Evolutionary conservation across 2,888 invertebrate species (phyloP).

Genomic region (Campoletis raptor): DNA sequence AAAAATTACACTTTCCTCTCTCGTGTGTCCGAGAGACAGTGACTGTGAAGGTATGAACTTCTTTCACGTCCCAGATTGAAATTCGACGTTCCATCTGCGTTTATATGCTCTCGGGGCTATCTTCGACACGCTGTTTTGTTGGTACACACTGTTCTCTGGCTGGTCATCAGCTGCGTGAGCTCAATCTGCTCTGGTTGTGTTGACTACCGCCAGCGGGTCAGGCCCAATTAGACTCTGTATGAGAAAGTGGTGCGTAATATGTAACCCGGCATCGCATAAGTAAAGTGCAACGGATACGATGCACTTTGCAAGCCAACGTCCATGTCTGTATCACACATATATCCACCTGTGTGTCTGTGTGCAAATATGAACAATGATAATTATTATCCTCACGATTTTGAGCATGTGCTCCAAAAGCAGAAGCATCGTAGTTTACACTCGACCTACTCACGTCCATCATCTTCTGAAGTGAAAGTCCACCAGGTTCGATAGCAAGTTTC

Average conservation of each 20-base stretch:
- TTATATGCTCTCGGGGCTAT: not conserved
- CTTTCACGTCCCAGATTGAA: slow-evolving; percentile 75
- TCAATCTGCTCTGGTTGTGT: slow-evolving; percentile 28
- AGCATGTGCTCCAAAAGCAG: slow-evolving; percentile 37
- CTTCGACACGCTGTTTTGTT: slow-evolving; percentile 36
- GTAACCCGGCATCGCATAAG: slow-evolving; percentile 43
- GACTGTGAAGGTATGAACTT: slow-evolving; percentile 54
- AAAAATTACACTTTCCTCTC: slow-evolving; percentile 80
- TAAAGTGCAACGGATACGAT: slow-evolving; percentile 47
- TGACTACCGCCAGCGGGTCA: slow-evolving; percentile 69
- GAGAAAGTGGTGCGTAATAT: slow-evolving; percentile 75
- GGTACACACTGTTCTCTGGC: slow-evolving; percentile 24
- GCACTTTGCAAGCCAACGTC: slow-evolving; percentile 4
- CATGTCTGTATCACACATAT: not conserved
- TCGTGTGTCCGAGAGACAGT: slow-evolving; percentile 51
- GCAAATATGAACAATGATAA: slow-evolving; percentile 67
- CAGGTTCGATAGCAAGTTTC: slow-evolving; percentile 14
- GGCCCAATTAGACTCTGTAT: slow-evolving; percentile 76
- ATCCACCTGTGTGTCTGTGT: not conserved
- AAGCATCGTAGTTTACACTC: slow-evolving; percentile 10
- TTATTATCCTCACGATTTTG: slow-evolving; percentile 65
- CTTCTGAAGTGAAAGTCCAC: slow-evolving; percentile 58
- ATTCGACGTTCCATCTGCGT: slow-evolving; percentile 76
- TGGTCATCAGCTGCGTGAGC: slow-evolving; percentile 75
- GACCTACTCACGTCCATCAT: slow-evolving; percentile 62